Conservation (phyloP, 92 coral and sea anemone genomes). For the Phymanthus crucifer region DNA sequence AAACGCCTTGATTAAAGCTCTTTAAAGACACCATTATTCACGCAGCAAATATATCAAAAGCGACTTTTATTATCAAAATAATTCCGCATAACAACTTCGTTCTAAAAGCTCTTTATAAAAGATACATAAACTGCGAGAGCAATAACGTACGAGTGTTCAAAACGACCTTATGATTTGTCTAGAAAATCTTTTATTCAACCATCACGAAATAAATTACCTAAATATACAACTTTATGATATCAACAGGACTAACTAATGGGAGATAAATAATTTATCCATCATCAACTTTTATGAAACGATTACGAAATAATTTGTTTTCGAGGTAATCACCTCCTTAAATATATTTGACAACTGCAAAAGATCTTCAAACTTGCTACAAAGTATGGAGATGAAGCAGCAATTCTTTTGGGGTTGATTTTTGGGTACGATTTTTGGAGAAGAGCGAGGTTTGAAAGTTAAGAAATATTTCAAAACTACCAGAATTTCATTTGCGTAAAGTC, state of each 20-base stretch:
- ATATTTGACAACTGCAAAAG: conserved; percentile 2
- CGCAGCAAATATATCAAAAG: background rate
- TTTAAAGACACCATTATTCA: background rate
- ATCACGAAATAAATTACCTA: conserved; percentile 63
- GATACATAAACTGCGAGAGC: conserved; percentile 68
- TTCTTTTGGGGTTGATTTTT: background rate
- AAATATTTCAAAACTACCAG: background rate
- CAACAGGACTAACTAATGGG: conserved; percentile 17
- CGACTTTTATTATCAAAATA: conserved; percentile 17
- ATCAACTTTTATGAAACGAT: conserved; percentile 16
- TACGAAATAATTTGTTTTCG: background rate
- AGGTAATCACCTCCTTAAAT: conserved; percentile 1
- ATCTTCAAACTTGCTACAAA: background rate
- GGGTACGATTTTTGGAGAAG: background rate
- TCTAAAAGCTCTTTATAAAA: conserved; percentile 73
- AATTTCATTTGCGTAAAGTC: background rate
- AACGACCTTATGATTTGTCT: conserved; percentile 11
- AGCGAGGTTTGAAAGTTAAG: background rate
- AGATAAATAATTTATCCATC: conserved; percentile 38
- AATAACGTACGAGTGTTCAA: conserved; percentile 9
- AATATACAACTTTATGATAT: conserved; percentile 40
- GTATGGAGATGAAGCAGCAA: background rate
- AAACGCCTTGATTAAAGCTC: too few species aligned
- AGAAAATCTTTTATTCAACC: conserved; percentile 29
- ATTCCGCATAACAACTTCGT: conserved; percentile 8